phyloP scores from a whole-genome alignment of 2,888 invertebrate genomes.

The Hirtodrosophila duncani region DNA sequence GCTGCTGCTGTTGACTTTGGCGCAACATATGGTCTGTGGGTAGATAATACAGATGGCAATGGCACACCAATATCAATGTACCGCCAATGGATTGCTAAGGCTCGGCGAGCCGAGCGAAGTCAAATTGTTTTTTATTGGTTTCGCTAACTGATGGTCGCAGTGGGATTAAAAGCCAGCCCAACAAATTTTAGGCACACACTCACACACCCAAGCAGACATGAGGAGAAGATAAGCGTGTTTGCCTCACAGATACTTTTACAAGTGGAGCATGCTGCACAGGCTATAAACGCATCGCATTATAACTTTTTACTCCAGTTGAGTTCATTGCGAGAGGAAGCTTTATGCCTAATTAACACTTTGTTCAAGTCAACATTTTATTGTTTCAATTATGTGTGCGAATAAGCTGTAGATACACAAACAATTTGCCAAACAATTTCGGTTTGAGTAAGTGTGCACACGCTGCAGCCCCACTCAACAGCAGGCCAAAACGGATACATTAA shows the following conservation, averaged over 20 bases:
- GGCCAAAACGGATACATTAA: too few species aligned
- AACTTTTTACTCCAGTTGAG: constrained; percentile 50
- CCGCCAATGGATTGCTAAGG: constrained; percentile 47
- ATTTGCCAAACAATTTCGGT: constrained; percentile 51
- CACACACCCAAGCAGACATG: not conserved
- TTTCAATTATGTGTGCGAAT: constrained; percentile 54
- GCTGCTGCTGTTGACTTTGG: constrained; percentile 32
- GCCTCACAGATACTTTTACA: constrained; percentile 48
- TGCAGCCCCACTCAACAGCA: constrained; percentile 13
- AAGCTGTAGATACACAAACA: constrained; percentile 32
- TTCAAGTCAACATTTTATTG: constrained; percentile 61
- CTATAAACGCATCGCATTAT: constrained; percentile 56
- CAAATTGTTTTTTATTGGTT: constrained; percentile 64
- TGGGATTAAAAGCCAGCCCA: constrained; percentile 36
- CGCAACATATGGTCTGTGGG: constrained; percentile 76
- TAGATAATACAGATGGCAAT: constrained; percentile 73
- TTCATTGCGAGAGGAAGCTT: constrained; percentile 49
- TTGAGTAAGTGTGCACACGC: constrained; percentile 15
- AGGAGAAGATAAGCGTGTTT: constrained; percentile 5
- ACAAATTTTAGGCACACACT: constrained; percentile 16
- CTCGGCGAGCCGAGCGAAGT: constrained; percentile 44
- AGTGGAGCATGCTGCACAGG: constrained; percentile 54
- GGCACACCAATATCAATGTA: too few species aligned
- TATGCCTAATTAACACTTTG: constrained; percentile 72
- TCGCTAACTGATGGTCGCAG: constrained; percentile 32